Base-by-base conservation (phyloP, 1,140 invertebrate species). In the Pseudomyrmex gracilis region DNA sequence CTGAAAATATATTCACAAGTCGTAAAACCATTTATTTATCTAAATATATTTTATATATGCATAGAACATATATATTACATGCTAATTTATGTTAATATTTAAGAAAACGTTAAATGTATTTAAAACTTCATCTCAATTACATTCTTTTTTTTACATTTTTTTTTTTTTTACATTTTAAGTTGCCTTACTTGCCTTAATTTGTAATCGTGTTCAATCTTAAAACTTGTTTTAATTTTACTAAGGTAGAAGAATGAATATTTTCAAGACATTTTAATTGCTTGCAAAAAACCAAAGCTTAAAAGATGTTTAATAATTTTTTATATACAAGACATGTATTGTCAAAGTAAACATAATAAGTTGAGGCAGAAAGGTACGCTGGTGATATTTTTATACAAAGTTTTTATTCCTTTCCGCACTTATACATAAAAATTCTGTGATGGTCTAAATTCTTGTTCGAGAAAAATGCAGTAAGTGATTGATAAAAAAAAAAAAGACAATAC, bases 401-500 rank as follows among this genome's bases (percentile, higher is more conserved):
- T 70, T 78, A 70, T 70, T 78, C 5, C 10, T 78, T 58, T 63
- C 20, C 43, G 34, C 53, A 58, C n/a, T 58, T 70, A 70, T 20
- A 78, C 15, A 34, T 78, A 15, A 58, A 78, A 78, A 76, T 22
- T 15, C 17, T 17, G n/a, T 47, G 34, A 10, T 47, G 9, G 20
- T 34, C 1, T 47, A 58, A 49, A 49, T 78, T 4, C 2, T 78
- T 24, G 9, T 58, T 7, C 12, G 22, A n/a, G 34, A 64, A 24
- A 8, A 22, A 7, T 78, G 20, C 10, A 8, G n/a, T 1, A 1
- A 57, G 58, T 9, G 10, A 47, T 68, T 10, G 43, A 58, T 78
- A 58, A 34, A 78, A 78, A 78, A 34, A 78, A 78, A 78, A 68
- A 78, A 78, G 20, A 2, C 43, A 15, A 70, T 58, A 78, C 7